Conservation (phyloP, 1,140 invertebrate genomes). For the Papilio polytes region DNA sequence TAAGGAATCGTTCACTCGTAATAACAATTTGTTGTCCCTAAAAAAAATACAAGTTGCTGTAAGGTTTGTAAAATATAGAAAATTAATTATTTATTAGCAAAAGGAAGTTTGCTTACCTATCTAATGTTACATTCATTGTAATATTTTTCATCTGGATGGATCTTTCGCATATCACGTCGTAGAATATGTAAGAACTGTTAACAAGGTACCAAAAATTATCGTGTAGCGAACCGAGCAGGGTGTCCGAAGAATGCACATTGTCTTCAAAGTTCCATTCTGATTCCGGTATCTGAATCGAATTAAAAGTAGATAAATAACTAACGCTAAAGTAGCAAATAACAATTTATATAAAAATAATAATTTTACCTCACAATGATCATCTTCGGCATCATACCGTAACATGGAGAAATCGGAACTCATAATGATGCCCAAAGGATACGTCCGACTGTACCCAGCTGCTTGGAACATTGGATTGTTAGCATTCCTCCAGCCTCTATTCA, state of each 20-base stretch:
- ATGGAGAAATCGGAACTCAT: conserved; percentile 55
- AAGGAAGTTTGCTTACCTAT: conserved; percentile 56
- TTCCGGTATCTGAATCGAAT: conserved; percentile 61
- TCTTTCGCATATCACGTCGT: conserved; percentile 75
- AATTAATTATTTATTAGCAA: neutral
- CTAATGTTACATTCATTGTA: conserved; percentile 54
- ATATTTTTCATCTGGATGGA: conserved; percentile 56
- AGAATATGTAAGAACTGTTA: conserved; percentile 71
- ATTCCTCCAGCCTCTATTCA: conserved; percentile 76
- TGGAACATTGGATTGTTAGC: conserved; percentile 66
- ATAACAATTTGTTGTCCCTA: conserved; percentile 64
- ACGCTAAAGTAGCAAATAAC: neutral
- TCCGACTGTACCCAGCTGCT: conserved; percentile 46
- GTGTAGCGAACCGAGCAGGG: conserved; percentile 56
- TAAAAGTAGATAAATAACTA: conserved; percentile 32
- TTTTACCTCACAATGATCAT: conserved; percentile 59
- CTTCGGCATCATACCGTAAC: conserved; percentile 53
- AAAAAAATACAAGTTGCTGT: conserved; percentile 41
- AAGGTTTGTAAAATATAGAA: neutral
- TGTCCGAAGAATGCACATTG: conserved; percentile 46
- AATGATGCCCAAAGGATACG: conserved; percentile 69
- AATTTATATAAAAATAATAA: conserved; percentile 29
- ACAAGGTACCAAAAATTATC: conserved; percentile 66
- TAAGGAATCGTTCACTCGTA: conserved; percentile 56
- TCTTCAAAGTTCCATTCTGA: conserved; percentile 68